Base-by-base conservation (phyloP, 2,113 vertebrate species). In the Garra rufa region DNA sequence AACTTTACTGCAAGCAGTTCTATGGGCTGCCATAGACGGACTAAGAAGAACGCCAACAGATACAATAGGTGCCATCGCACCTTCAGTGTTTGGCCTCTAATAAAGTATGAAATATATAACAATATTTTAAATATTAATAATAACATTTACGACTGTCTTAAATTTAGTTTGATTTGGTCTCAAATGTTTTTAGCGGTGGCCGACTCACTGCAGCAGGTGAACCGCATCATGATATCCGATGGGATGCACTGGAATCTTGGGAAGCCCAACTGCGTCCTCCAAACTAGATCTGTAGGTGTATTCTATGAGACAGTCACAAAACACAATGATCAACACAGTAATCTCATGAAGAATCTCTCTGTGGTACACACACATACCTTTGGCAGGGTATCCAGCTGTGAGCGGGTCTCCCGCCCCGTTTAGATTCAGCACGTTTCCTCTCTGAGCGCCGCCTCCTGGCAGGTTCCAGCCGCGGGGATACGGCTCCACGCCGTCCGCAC, bases 391-490 rank as follows among this genome's bases (percentile, higher is more conserved):
- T 3, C 98, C 97, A 10, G 98, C 97, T 17, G 98, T 99, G 1
- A 99, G 95, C 0, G 98, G 97, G 34, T 99, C 98, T 84, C 97
- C 98, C 0, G 97, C 97, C 28, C 98, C 98, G 1, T 99, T 97
- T 69, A 98, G 87, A 41, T 96, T 98, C 70, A 99, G 93, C 1
- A 99, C 96, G 65, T 99, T 99, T 14, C 98, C 98, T 86, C 98
- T 95, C 85, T 99, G 98, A 24, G 57, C 98, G 81, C 93, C 97
- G 77, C 93, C 89, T 7, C 95, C 95, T 2, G 98, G 98, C 50
- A 99, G 94, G 87, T 98, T 99, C 98, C 98, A 99, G 74, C 98
- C 98, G 4, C 89, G 50, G 48, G 98, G 98, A 88, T 98, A 99
- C 0, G 94, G 87, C 77, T 94, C 75, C 38, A 97, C 95, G 43